phyloP scores from a whole-genome alignment of 2,888 invertebrate species.

The Synanthedon vespiformis region DNA sequence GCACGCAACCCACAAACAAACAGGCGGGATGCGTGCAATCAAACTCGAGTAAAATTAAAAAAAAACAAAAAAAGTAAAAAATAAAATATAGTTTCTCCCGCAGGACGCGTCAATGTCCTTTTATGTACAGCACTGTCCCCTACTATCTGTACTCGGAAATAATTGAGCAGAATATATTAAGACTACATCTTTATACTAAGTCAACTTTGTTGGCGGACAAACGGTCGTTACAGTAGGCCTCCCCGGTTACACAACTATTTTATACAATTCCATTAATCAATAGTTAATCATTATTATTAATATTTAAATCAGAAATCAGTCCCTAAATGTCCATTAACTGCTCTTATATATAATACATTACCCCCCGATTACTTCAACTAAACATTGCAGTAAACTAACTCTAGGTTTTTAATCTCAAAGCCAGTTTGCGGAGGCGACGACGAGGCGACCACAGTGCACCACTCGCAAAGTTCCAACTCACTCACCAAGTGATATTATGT shows the following conservation, averaged over 20 bases:
- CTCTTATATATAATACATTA: conserved; percentile 62
- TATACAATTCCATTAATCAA: conserved; percentile 60
- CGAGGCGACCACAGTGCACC: neutral
- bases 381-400: conserved; percentile 53
- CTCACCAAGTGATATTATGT: too few species aligned
- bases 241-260: conserved; percentile 51
- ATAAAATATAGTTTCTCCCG: conserved; percentile 38
- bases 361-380: conserved; percentile 48
- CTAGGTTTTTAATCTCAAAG: conserved; percentile 60
- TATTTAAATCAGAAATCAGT: conserved; percentile 62
- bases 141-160: conserved; percentile 50
- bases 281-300: conserved; percentile 14
- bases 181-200: conserved; percentile 58
- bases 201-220: conserved; percentile 61
- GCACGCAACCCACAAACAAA: conserved; percentile 2
- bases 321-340: conserved; percentile 52
- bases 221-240: conserved; percentile 52
- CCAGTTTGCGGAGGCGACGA: conserved; percentile 4
- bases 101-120: conserved; percentile 26
- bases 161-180: conserved; percentile 63
- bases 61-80: conserved; percentile 3
- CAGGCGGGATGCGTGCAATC: conserved; percentile 2
- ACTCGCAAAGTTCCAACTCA: neutral
- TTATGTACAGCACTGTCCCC: conserved; percentile 24
- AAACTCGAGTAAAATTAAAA: too few species aligned